These are phyloP conservation scores for Pseudomyrmex cubaensis DNA, from an alignment of 1,140 invertebrate species.

Conservation along the genomic window DNA sequence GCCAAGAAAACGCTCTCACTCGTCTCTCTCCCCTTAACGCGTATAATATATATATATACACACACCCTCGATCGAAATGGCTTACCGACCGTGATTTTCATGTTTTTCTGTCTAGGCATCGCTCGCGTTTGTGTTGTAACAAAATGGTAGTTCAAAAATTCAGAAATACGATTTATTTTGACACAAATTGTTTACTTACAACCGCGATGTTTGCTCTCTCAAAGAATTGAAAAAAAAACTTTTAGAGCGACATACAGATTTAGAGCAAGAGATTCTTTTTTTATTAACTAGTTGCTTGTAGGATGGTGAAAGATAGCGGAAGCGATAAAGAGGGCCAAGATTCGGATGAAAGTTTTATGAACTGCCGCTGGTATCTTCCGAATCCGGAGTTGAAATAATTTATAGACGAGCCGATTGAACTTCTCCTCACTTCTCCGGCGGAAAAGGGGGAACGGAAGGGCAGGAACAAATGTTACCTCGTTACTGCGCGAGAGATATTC, in stretches of 20 bases:
- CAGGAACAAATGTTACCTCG: neutral
- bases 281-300: neutral
- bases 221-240: neutral
- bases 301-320: neutral
- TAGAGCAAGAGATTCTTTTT: too few species aligned
- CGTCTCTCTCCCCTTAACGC: constrained; percentile 57
- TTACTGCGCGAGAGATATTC: neutral
- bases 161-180: neutral
- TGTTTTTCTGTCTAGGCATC: neutral
- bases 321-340: constrained; percentile 2
- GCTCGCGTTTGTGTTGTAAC: too few species aligned
- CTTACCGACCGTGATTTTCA: constrained; percentile 29
- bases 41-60: too few species aligned
- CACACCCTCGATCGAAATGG: constrained; percentile 50
- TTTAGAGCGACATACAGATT: too few species aligned
- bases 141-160: neutral
- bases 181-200: too few species aligned
- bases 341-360: constrained; percentile 50
- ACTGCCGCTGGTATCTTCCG: constrained; percentile 12
- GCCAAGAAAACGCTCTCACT: constrained; percentile 69
- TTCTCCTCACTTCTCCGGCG: neutral
- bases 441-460: too few species aligned
- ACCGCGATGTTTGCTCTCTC: too few species aligned
- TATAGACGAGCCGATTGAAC: constrained; percentile 17
- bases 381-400: constrained; percentile 38